phyloP scores from a whole-genome alignment of 2,888 invertebrate species.

The Polyploca ridens region DNA sequence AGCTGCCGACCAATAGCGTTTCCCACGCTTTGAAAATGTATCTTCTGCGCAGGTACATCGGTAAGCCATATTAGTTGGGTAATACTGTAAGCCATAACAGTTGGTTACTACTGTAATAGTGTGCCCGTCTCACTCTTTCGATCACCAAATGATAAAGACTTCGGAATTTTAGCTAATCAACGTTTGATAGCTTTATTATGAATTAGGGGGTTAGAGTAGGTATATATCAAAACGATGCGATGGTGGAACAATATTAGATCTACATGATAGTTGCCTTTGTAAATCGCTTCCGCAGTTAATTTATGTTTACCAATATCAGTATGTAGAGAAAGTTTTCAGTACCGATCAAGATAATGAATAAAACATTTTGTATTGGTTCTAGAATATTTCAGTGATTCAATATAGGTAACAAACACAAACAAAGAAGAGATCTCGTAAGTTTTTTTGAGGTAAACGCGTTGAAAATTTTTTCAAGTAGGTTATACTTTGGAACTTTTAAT shows the following conservation, averaged over 20 bases:
- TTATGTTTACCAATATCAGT: not conserved
- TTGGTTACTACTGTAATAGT: too few relatives aligned
- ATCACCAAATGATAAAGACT: too few relatives aligned
- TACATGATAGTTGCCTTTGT: slow-evolving; percentile 15
- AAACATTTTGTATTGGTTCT: not conserved
- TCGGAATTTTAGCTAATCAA: too few relatives aligned
- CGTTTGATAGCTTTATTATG: too few relatives aligned
- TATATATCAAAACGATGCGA: slow-evolving; percentile 19
- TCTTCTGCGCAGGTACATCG: too few relatives aligned
- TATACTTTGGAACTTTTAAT: slow-evolving; percentile 56
- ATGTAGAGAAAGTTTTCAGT: not conserved
- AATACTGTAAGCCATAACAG: too few relatives aligned
- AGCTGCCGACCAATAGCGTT: too few relatives aligned
- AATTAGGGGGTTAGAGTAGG: too few relatives aligned
- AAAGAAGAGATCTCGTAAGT: not conserved
- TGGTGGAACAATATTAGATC: slow-evolving; percentile 16
- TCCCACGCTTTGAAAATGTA: too few relatives aligned
- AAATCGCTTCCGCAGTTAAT: not conserved
- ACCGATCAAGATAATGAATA: not conserved
- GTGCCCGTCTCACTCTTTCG: too few relatives aligned
- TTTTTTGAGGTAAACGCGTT: slow-evolving; percentile 15
- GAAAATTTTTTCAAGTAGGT: slow-evolving; percentile 31
- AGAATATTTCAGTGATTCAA: not conserved
- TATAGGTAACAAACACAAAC: not conserved
- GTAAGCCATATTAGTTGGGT: too few relatives aligned